phyloP scores from a whole-genome alignment of 2,113 vertebrate genomes.

The Semicossyphus pulcher region DNA sequence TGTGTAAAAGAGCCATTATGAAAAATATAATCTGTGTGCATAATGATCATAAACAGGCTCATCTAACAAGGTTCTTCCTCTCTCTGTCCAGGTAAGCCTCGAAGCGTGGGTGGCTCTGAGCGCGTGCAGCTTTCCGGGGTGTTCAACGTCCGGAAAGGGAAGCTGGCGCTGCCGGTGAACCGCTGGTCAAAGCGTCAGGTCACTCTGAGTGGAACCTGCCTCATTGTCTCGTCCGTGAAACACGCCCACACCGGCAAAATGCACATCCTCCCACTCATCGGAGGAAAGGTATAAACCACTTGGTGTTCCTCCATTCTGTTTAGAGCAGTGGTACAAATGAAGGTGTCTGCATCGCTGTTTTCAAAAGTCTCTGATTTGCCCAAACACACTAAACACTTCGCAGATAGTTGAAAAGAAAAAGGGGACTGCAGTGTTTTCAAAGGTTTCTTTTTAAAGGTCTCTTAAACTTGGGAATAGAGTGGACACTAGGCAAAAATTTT shows the following conservation, averaged over 20 bases:
- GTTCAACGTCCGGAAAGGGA: conserved; percentile 97
- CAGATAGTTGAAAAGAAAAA: no score
- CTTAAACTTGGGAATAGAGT: no score
- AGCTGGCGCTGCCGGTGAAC: conserved; percentile 96
- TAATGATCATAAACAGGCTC: neutral
- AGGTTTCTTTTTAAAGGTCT: no score
- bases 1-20: conserved; percentile 8
- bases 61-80: neutral
- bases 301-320: neutral
- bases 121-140: conserved; percentile 95
- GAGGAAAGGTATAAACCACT: conserved; percentile 89
- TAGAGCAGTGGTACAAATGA: neutral
- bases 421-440: no score
- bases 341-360: no score
- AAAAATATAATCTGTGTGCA: conserved; percentile 3
- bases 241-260: conserved; percentile 95
- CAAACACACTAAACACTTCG: no score
- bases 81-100: conserved; percentile 89
- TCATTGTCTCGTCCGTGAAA: conserved; percentile 97
- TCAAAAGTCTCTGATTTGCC: neutral
- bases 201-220: conserved; percentile 96
- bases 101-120: conserved; percentile 89
- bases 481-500: no score
- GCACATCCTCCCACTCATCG: conserved; percentile 97
- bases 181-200: conserved; percentile 96